Percentiles rank a stretch among this genome's conserved stretches.
Evolutionary conservation across 2,113 vertebrate species (phyloP).

Genomic region (Uria lomvia): DNA sequence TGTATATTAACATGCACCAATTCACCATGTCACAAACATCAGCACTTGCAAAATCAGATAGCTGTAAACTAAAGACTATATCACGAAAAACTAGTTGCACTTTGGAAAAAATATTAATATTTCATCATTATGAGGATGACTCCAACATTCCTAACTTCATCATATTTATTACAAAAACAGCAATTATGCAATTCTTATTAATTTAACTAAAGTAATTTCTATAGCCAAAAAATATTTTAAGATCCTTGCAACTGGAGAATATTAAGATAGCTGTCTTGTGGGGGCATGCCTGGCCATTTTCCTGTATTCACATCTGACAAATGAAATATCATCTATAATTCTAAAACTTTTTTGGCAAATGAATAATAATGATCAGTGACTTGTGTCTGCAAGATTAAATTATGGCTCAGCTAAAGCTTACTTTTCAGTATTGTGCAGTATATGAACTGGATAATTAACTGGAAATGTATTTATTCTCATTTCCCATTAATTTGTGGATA

Average conservation of each 20-base stretch:
- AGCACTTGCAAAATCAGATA: not conserved
- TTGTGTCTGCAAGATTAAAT: not conserved
- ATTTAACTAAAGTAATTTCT: not conserved
- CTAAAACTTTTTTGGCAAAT: not conserved
- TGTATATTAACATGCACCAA: not conserved
- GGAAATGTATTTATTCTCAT: not conserved
- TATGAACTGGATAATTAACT: not conserved
- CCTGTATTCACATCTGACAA: not conserved
- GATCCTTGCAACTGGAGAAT: not conserved
- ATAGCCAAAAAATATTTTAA: not conserved
- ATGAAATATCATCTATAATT: not conserved
- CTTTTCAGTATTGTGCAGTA: not conserved
- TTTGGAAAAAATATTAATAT: not conserved
- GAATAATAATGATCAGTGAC: not conserved
- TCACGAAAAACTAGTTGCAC: not conserved
- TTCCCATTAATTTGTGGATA: not conserved
- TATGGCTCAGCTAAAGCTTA: not conserved
- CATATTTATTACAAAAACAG: not conserved
- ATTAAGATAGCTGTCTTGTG: not conserved
- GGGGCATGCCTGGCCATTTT: not conserved
- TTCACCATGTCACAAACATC: not conserved
- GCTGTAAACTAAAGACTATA: not conserved
- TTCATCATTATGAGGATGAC: not conserved
- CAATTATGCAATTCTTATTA: not conserved
- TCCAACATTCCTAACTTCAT: not conserved